Evolutionary conservation across 2,113 vertebrate genomes (phyloP), one percentile per base, ranked within the genome.

Genomic region (Chaenocephalus aceratus): DNA sequence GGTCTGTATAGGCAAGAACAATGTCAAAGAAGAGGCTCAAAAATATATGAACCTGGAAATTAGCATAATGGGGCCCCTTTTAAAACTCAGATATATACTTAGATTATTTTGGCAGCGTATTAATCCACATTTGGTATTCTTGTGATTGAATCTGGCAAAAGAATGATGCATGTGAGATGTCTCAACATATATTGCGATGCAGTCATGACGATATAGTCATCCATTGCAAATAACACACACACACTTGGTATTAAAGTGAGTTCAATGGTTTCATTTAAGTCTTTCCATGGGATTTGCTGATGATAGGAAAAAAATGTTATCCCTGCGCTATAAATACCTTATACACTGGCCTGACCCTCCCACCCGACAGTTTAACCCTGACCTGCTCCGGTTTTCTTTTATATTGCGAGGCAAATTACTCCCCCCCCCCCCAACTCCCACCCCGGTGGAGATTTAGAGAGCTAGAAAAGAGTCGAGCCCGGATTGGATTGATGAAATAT

Each of bases 401-500:
- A 6, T 41, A 60, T 59, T 30, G 65, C 12, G 13, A 64, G 30
- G 72, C 69, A 67, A 88, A 88, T 65, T 14, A 84, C 72, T 86
- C 87, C 79, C 71, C 23, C 52, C 62, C 34, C 53, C 26, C 11
- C 30, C n/a, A 21, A 48, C 34, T 23, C 64, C 77, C 60, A 26
- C 63, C 63, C 75, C 70, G 45, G 60, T 58, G 74, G 84, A 90
- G 90, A 92, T 91, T 90, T 91, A 91, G 79, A 82, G 89, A 83
- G 66, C 75, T 44, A 71, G 59, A 76, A 69, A 77, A 41, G 82
- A 85, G 87, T 72, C 41, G 49, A 71, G 85, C 79, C 64, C 8
- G 70, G 80, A 82, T 82, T 82, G 85, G 80, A 90, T 75, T 90
- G 87, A 94, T 95, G 86, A 94, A 94, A 94, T 94, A 93, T 93